Evolutionary conservation across 2,113 vertebrate species (phyloP), one percentile per base, ranked within the genome.

Genomic region (Gadus chalcogrammus): DNA sequence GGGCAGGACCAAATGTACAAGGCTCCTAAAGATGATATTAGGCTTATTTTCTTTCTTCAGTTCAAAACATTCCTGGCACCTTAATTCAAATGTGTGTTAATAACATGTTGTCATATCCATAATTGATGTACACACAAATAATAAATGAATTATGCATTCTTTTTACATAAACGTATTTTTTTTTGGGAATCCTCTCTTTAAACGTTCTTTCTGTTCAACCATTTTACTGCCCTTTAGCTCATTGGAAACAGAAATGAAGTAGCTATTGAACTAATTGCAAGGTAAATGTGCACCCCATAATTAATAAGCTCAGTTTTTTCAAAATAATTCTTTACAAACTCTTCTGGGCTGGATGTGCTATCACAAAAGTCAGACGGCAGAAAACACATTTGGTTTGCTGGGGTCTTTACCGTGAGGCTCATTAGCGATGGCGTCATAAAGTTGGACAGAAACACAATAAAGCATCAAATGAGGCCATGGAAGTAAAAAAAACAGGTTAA

Each of bases 401-500:
- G 67, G 62, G 24, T 61, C 69, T 75, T 81, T 85, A 81, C 75
- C 70, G 24, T 74, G 65, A 62, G 61, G 55, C 78, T 88, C 79
- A 88, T 87, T 85, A 87, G 79, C 69, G 71, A 68, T 69, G 71
- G 68, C 71, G 79, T 58, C 18, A 68, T 68, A 84, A 77, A 80
- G 74, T 75, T 17, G 65, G 71, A 66, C 22, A 73, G 76, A 77
- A 84, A 83, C 69, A 68, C 73, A 82, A 84, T 69, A 67, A 69
- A 35, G 72, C 79, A 83, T 87, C 81, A 83, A 82, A 89, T 79
- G 79, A 76, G 75, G 68, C 75, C 73, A 62, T 72, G 75, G 72
- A 86, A 77, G 85, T 84, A 80, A 77, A 9, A 48, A 83, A 78
- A 78, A 18, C 52, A 81, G 78, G 85, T 86, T 87, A 90, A 91